phyloP scores from a whole-genome alignment of 2,888 invertebrate species.

The Odontocolon sp. region DNA sequence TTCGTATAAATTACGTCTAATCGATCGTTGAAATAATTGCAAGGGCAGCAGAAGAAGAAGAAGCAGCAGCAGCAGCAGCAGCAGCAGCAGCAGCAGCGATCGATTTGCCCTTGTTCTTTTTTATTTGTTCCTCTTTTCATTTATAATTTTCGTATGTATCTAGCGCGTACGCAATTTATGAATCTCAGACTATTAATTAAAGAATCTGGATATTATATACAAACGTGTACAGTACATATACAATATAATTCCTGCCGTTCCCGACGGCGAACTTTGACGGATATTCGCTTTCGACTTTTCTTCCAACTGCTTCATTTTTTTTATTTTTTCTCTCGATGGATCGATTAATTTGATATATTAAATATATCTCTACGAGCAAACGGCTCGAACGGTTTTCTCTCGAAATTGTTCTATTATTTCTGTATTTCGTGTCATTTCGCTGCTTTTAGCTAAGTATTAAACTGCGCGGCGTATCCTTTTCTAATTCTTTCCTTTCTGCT shows the following conservation, averaged over 20 bases:
- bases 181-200: constrained; percentile 37
- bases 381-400: constrained; percentile 31
- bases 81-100: constrained; percentile 23
- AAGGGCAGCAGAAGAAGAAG: too few species aligned
- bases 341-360: constrained; percentile 28
- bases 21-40: constrained; percentile 26
- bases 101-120: not conserved
- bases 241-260: constrained; percentile 63
- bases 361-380: constrained; percentile 38
- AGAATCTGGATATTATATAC: constrained; percentile 59
- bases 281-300: constrained; percentile 24
- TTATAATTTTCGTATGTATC: not conserved
- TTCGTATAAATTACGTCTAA: constrained; percentile 30
- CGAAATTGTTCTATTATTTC: not conserved
- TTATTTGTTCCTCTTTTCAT: not conserved
- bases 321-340: constrained; percentile 17
- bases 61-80: constrained; percentile 30
- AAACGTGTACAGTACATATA: constrained; percentile 65
- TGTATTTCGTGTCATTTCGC: constrained; percentile 18
- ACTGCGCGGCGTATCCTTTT: constrained; percentile 43
- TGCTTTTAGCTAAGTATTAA: constrained; percentile 48
- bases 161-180: constrained; percentile 25
- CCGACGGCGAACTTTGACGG: constrained; percentile 62
- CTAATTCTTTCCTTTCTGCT: constrained; percentile 38
- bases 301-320: not conserved